Conservation (phyloP, 2,888 invertebrate species). For the Cantharis lateralis region DNA sequence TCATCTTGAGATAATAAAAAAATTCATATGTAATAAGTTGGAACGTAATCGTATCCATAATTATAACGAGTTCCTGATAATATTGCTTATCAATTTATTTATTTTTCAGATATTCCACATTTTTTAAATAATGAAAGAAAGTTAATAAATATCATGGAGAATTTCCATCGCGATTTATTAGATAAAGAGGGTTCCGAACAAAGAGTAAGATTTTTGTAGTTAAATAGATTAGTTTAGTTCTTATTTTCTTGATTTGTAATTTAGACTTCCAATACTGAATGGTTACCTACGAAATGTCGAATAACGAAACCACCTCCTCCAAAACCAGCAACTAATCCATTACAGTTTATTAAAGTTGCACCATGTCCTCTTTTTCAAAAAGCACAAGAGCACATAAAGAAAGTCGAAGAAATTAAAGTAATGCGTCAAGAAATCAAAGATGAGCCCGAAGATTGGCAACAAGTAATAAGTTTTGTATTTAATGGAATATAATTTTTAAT, state of each 20-base stretch:
- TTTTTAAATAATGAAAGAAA: constrained; percentile 20
- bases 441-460: constrained; percentile 90
- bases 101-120: constrained; percentile 15
- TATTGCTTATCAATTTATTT: background rate
- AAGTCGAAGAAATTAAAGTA: constrained; percentile 83
- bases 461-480: constrained; percentile 64
- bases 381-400: constrained; percentile 82
- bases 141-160: constrained; percentile 20
- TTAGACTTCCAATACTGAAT: constrained; percentile 53
- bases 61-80: background rate
- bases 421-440: constrained; percentile 80
- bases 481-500: background rate
- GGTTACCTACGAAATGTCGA: constrained; percentile 57
- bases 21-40: background rate
- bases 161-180: constrained; percentile 9
- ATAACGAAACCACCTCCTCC: constrained; percentile 76
- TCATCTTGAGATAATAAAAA: background rate
- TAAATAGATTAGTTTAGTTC: background rate
- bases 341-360: constrained; percentile 88
- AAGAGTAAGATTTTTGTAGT: constrained; percentile 9
- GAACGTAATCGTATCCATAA: background rate
- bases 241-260: constrained; percentile 9
- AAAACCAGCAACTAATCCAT: constrained; percentile 83
- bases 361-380: constrained; percentile 85
- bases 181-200: constrained; percentile 20